phyloP scores from a whole-genome alignment of 2,888 invertebrate species.

The Nymphalis urticae region DNA sequence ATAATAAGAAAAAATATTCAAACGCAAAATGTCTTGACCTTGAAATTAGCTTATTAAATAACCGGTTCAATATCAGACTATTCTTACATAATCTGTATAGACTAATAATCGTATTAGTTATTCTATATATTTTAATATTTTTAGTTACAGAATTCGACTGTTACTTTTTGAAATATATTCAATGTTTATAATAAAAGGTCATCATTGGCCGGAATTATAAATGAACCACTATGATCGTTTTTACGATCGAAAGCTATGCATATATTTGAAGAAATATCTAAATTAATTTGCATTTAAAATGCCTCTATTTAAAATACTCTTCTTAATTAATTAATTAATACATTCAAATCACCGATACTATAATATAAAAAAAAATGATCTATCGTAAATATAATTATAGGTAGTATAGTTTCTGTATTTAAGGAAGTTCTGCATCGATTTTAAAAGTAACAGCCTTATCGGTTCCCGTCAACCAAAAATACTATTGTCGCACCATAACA shows the following conservation, averaged over 20 bases:
- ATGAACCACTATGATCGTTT: no score
- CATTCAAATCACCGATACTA: no score
- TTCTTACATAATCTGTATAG: background rate
- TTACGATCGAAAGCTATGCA: no score
- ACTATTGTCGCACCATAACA: background rate
- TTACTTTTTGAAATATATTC: background rate
- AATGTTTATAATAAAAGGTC: background rate
- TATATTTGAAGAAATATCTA: no score
- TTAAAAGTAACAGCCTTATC: background rate
- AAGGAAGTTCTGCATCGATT: no score
- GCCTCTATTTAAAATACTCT: no score
- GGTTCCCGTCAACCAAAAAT: background rate
- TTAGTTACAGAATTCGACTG: background rate
- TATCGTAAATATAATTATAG: no score
- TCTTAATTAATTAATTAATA: no score
- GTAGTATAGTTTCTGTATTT: no score
- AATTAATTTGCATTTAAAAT: no score
- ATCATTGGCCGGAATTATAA: background rate
- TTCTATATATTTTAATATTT: background rate
- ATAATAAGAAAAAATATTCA: background rate
- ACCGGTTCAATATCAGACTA: background rate
- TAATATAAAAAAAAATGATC: no score
- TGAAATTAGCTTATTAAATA: background rate
- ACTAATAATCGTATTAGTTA: background rate
- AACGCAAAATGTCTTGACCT: constrained; percentile 1